These are phyloP conservation scores for Acronicta leporina DNA, from an alignment of 2,888 invertebrate genomes.

Conservation along the genomic window DNA sequence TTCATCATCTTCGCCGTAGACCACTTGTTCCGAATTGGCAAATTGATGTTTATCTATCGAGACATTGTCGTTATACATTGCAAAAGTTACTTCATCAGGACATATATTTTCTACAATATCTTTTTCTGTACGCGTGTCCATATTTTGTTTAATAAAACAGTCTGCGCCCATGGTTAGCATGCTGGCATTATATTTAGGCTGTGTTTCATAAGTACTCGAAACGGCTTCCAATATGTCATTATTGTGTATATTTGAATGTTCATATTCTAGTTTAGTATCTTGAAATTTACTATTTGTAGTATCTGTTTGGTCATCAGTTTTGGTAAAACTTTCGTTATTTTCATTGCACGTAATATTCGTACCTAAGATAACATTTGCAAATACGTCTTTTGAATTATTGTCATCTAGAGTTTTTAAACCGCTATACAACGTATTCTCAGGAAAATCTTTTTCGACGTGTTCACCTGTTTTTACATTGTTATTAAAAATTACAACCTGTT, in stretches of 20 bases:
- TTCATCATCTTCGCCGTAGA: conserved; percentile 45
- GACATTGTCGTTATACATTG: conserved; percentile 27
- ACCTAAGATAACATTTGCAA: conserved; percentile 3
- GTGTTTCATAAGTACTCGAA: conserved; percentile 23
- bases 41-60: conserved; percentile 29
- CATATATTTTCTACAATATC: conserved; percentile 5
- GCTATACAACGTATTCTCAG: conserved; percentile 27
- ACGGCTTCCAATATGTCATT: conserved; percentile 7
- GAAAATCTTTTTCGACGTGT: conserved; percentile 51
- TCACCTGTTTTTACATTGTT: conserved; percentile 14
- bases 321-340: conserved; percentile 1
- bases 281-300: conserved; percentile 34
- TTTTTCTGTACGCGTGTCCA: conserved; percentile 3
- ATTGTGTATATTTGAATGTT: conserved; percentile 17
- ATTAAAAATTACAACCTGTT: conserved; percentile 10
- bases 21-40: conserved; percentile 33
- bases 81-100: conserved; percentile 6
- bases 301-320: conserved; percentile 14
- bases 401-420: conserved; percentile 11
- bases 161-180: background rate
- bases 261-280: conserved; percentile 32
- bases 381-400: conserved; percentile 1
- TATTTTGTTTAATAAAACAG: conserved; percentile 12
- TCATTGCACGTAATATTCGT: conserved; percentile 1
- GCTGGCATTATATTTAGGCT: conserved; percentile 11